Evolutionary conservation across 2,888 invertebrate genomes (phyloP), one percentile per base, ranked within the genome.

Genomic region (Drosophila emarginata): DNA sequence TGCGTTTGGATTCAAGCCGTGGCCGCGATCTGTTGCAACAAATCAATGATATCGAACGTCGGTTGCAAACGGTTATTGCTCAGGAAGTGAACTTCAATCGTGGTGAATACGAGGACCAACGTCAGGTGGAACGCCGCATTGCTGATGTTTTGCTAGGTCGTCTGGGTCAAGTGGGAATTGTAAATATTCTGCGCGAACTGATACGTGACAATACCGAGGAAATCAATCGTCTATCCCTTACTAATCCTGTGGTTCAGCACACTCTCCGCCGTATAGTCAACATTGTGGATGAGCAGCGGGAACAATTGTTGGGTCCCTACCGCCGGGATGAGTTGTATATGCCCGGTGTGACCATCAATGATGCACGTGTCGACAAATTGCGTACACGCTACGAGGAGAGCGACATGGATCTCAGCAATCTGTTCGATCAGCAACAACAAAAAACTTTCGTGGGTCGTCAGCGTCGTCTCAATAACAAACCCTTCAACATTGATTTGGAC

Each of bases 381-480:
- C 91, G 94, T 40, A 96, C 96, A 0, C 95, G 93, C 92, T 94
- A 95, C 87, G 95, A 95, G 70, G 88, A 94, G 58, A 93, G 91
- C 83, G 93, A 94, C 79, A 81, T 75, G 54, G 79, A 82, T 36
- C 71, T 81, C 15, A 74, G 53, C 65, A 78, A 59, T 15, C 50
- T 81, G 51, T 11, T 76, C 12, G 61, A 71, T 6, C 64, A 58
- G 32, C 59, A 61, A 7, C 28, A 67, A 4, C 75, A 75, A 6
- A 76, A 64, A 74, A 23, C 75, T 52, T 4, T 89, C 36, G 74
- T 87, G 74, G 93, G 94, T 2, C 94, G 94, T 39, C 95, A 95
- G 87, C 93, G 94, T 54, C 95, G 96, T 77, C 92, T 96, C 26
- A 95, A 94, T 91, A 94, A 95, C 91, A 93, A 94, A 71, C 92